Conservation (phyloP, 2,797 vertebrate species). For the Lagorchestes hirsutus region DNA sequence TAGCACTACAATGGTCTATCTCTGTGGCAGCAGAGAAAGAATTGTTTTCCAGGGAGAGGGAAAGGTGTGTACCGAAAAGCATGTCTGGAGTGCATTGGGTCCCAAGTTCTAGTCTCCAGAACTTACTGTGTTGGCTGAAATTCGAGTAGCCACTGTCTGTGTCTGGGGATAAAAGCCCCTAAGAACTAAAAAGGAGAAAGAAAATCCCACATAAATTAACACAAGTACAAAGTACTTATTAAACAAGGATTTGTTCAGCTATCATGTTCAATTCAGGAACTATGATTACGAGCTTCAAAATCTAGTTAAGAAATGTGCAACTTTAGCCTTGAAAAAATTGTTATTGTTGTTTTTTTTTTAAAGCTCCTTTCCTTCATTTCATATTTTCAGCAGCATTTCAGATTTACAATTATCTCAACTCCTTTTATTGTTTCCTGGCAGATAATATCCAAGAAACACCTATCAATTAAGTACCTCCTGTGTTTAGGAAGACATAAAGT, state of each 20-base stretch:
- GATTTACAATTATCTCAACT: neutral
- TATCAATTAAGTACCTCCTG: neutral
- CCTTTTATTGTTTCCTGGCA: neutral
- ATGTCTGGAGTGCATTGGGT: neutral
- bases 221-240: neutral
- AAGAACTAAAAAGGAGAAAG: neutral
- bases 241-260: neutral
- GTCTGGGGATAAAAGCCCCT: neutral
- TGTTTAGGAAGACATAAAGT: neutral
- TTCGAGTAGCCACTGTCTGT: neutral
- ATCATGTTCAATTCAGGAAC: neutral
- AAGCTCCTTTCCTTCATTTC: neutral
- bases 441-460: neutral
- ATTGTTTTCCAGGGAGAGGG: neutral
- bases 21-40: neutral
- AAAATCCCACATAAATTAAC: neutral
- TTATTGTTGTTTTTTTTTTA: neutral
- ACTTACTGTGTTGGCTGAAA: neutral
- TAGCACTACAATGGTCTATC: neutral
- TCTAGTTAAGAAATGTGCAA: neutral
- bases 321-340: neutral
- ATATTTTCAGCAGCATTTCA: neutral
- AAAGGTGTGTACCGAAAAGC: neutral
- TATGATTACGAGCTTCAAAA: neutral
- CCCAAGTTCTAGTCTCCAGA: neutral